Evolutionary conservation across 2,113 vertebrate species (phyloP), one percentile per base, ranked within the genome.

Genomic region (Ibidorhyncha struthersii): DNA sequence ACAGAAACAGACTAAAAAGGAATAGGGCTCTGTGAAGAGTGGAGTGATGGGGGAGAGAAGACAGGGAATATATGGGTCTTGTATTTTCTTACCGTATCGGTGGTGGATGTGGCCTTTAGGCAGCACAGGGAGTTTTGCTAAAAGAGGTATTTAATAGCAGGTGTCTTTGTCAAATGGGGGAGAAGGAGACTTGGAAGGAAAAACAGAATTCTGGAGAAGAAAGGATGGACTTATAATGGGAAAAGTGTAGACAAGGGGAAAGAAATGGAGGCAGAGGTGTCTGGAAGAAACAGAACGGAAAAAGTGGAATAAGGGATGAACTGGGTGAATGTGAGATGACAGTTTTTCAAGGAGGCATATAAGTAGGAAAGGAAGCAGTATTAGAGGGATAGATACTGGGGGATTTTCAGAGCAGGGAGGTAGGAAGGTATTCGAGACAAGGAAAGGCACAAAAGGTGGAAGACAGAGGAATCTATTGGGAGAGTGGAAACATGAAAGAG

Each of bases 81-180:
- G 9, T 67, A 30, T 4, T 90, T 81, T 27, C 21, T 73, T 59
- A 27, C 3, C 50, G 12, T 55, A 41, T 18, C 9, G 82, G 7
- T 12, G 41, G 12, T n/a, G 50, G 21, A 14, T 63, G 23, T 71
- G 41, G 53, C 34, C 67, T 80, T 58, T 30, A 36, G 38, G 53
- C 73, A 77, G 21, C 8, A 67, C 12, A 38, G 7, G 6, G 10
- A 70, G 34, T 66, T 80, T 86, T 76, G 12, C 20, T 32, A 41
- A n/a, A 32, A 47, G 23, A 23, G 6, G 4, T 36, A 36, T 11
- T 19, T 58, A 62, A 58, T 19, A 66, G 9, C 0, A 1, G 4
- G 8, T 49, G 8, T 65, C 13, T 55, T 43, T 56, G 59, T 55
- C 62, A 87, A 63, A 6, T 29, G 1, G 36, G 7, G 22, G 17